These are phyloP conservation scores for Seira sanloemensis DNA, from an alignment of 2,888 invertebrate species.

Conservation along the genomic window DNA sequence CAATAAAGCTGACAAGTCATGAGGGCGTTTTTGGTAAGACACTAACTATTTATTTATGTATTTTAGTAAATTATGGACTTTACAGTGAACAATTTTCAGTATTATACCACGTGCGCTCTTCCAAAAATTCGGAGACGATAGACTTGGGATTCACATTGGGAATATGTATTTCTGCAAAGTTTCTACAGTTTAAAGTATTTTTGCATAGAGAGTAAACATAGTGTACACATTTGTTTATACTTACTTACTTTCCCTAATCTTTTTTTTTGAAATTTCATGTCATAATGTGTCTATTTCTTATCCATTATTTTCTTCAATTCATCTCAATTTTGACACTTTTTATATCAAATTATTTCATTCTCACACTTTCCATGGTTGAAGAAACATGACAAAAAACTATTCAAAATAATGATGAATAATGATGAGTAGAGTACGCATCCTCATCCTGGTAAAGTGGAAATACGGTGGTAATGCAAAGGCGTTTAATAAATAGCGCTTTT, in stretches of 20 bases:
- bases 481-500: background rate
- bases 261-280: background rate
- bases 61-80: too few species aligned
- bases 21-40: constrained; percentile 55
- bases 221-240: background rate
- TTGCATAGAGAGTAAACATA: too few species aligned
- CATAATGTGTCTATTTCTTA: constrained; percentile 7
- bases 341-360: constrained; percentile 57
- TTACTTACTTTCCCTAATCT: background rate
- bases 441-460: background rate
- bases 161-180: too few species aligned
- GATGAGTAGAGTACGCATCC: constrained; percentile 50
- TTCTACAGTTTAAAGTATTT: background rate
- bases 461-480: background rate
- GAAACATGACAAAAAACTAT: constrained; percentile 55
- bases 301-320: constrained; percentile 23
- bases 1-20: constrained; percentile 29
- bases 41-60: too few species aligned
- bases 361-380: constrained; percentile 63
- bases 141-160: too few species aligned
- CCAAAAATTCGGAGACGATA: too few species aligned
- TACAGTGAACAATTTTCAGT: too few species aligned
- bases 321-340: constrained; percentile 58
- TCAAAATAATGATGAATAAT: constrained; percentile 60
- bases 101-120: too few species aligned